Conservation (phyloP, 30 jellyfish, hydroid and myxozoan species). For the Rhopilema esculentum region DNA sequence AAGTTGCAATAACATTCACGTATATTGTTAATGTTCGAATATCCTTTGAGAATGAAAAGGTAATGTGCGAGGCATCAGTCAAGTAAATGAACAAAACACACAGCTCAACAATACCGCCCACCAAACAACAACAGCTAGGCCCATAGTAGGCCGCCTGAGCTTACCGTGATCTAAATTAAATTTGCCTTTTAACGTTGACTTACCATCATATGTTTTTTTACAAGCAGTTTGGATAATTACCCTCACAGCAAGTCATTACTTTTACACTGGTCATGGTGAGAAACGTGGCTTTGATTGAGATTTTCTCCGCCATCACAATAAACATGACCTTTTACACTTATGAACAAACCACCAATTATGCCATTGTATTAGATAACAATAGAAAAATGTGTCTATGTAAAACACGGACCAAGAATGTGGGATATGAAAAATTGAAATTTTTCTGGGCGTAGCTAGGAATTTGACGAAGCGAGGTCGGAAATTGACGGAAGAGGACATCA, state of each 20-base stretch:
- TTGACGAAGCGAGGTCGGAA: neutral
- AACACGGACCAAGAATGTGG: constrained; percentile 26
- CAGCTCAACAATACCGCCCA: neutral
- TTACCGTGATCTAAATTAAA: neutral
- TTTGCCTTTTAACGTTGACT: neutral
- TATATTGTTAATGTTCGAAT: too few relatives aligned
- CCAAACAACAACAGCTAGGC: neutral
- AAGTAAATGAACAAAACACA: too few relatives aligned
- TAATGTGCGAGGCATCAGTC: too few relatives aligned
- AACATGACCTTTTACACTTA: constrained; percentile 13
- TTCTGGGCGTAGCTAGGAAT: too few relatives aligned
- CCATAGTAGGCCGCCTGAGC: too few relatives aligned
- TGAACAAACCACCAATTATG: constrained; percentile 1
- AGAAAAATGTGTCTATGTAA: neutral
- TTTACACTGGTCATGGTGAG: neutral
- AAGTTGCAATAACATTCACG: too few relatives aligned
- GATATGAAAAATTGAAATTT: neutral
- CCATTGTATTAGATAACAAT: constrained; percentile 24
- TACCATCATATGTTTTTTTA: neutral
- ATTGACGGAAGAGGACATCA: neutral
- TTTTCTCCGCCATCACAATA: neutral
- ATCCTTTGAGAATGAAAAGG: too few relatives aligned
- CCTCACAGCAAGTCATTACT: neutral
- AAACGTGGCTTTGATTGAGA: neutral
- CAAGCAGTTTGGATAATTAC: neutral